Evolutionary conservation across 1,140 invertebrate species (phyloP).

Genomic region (Rhyzopertha dominica): DNA sequence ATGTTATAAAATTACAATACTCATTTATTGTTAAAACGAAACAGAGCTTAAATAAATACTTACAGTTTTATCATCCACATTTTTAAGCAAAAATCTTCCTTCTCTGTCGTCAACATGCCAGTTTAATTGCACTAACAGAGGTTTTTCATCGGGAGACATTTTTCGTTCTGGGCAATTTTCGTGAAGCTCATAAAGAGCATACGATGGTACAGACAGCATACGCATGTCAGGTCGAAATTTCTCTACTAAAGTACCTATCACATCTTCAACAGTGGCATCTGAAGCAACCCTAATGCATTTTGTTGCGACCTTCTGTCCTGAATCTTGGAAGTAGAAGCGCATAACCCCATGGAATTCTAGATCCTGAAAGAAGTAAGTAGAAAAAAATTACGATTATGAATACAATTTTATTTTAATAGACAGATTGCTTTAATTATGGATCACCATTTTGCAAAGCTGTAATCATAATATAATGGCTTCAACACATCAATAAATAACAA

Average conservation of each 20-base stretch:
- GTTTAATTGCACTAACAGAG: conserved; percentile 95
- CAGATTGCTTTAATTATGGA: not conserved
- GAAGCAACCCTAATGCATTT: conserved; percentile 98
- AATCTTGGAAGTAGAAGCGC: conserved; percentile 98
- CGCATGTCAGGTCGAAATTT: conserved; percentile 99
- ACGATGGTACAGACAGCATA: conserved; percentile 93
- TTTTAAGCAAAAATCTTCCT: conserved; percentile 89
- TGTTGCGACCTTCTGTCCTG: conserved; percentile 95
- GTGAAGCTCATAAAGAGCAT: conserved; percentile 96
- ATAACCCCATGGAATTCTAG: conserved; percentile 99
- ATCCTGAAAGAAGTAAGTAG: conserved; percentile 63
- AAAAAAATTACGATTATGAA: not conserved
- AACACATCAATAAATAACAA: too few relatives aligned
- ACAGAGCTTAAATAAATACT: conserved; percentile 20
- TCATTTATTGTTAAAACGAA: not conserved
- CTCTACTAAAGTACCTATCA: conserved; percentile 94
- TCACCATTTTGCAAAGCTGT: too few relatives aligned
- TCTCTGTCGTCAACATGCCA: conserved; percentile 98
- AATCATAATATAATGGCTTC: too few relatives aligned
- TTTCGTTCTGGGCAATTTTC: conserved; percentile 92
- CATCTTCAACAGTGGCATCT: conserved; percentile 88
- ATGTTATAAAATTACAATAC: too few relatives aligned
- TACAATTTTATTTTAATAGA: conserved; percentile 5
- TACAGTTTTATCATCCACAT: conserved; percentile 77
- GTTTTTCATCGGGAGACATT: conserved; percentile 85